phyloP scores from a whole-genome alignment of 2,797 vertebrate species.

The Acipenser oxyrinchus region DNA sequence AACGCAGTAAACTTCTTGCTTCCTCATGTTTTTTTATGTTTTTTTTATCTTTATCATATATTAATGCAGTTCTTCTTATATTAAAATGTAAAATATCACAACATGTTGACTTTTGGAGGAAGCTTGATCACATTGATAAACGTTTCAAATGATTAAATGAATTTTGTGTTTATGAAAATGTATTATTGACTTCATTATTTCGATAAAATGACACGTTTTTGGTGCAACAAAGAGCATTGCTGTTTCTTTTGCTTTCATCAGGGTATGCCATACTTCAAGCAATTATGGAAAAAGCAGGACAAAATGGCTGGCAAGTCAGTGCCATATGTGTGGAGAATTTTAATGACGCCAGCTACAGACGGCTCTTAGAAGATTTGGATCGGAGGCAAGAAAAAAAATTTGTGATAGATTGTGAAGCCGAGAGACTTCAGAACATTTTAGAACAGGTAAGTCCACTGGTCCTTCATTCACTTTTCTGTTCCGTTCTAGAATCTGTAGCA shows the following conservation, averaged over 20 bases:
- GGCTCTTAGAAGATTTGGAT: slow-evolving; percentile 86
- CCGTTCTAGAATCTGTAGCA: too few species aligned
- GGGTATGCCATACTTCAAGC: slow-evolving; percentile 96
- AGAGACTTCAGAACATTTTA: slow-evolving; percentile 86
- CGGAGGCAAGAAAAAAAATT: slow-evolving; percentile 91
- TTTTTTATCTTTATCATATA: too few species aligned
- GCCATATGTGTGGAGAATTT: slow-evolving; percentile 96
- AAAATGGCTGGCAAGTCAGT: slow-evolving; percentile 95
- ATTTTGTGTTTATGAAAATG: too few species aligned
- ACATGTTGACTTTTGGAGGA: too few species aligned
- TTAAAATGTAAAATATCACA: too few species aligned
- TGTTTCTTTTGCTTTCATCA: slow-evolving; percentile 48
- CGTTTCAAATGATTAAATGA: too few species aligned
- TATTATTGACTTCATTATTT: background rate
- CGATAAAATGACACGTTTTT: background rate
- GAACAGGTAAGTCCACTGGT: slow-evolving; percentile 75
- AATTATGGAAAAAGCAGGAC: slow-evolving; percentile 94
- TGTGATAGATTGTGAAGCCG: slow-evolving; percentile 92
- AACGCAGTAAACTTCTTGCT: too few species aligned
- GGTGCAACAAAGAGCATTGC: background rate
- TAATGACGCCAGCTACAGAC: slow-evolving; percentile 84
- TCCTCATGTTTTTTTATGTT: too few species aligned
- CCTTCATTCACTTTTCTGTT: slow-evolving; percentile 3
- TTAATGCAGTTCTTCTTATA: too few species aligned
- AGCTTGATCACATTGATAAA: too few species aligned